Base-by-base conservation (phyloP, 2,797 vertebrate genomes). In the Anabacerthia variegaticeps region DNA sequence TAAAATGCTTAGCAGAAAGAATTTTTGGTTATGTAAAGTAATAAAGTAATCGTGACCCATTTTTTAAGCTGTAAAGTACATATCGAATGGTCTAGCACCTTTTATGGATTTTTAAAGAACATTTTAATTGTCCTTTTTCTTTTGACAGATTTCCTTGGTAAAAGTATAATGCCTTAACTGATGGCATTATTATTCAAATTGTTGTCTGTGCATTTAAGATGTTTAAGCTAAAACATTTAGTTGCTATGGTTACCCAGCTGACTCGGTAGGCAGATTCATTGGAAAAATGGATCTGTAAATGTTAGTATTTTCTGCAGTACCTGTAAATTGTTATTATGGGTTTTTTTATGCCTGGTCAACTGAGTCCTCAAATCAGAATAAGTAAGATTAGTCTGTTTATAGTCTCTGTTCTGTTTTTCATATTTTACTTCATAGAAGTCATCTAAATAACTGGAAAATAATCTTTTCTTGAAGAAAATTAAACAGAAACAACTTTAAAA, bases 181-280 rank as follows among this genome's bases (percentile, higher is more conserved):
- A 85, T 85, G 78, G 41, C 84, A 69, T 97, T 97, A 84, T 97
- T 95, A 97, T 95, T 96, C 79, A 95, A 92, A 96, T 94, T 93
- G 91, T 97, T 96, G 94, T 95, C 93, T 96, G 52, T 88, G 91
- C 91, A 81, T 97, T 97, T 95, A 95, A 92, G 95, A 17, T 94
- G 78, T 93, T 96, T 97, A 93, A 92, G 69, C 76, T 76, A 94
- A 97, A 97, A 89, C 85, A 93, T 92, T 95, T 92, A 81, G 98
- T 98, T 98, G 85, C 97, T 92, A 97, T 98, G 97, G 98, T 88
- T 96, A 98, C 97, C 58, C 30, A 62, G 78, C 91, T 94, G 94
- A 73, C 91, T 92, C 79, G 78, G 83, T 96, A 88, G 84, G 84
- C 89, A 92, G 89, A 93, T 94, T 93, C 88, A 93, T 90, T 96